Conservation (phyloP, 2,113 vertebrate species). For the Bos javanicus region DNA sequence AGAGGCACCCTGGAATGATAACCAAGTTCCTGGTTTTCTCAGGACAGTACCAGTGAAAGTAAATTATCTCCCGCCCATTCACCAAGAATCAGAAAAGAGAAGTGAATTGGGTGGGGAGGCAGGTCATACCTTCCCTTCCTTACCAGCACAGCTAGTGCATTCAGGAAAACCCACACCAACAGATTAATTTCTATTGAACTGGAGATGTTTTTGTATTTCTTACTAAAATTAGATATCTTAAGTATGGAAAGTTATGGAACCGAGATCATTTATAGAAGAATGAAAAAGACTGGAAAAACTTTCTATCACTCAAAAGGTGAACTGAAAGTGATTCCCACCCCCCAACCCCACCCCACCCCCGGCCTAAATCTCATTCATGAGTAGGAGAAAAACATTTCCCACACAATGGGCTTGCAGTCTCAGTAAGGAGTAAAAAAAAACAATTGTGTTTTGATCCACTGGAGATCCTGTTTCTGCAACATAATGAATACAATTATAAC, state of each 20-base stretch:
- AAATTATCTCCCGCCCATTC: background rate
- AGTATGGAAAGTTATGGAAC: background rate
- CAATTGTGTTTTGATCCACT: background rate
- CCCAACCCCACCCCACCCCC: too few relatives aligned
- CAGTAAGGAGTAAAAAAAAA: background rate
- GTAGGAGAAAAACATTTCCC: background rate
- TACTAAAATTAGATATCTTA: background rate
- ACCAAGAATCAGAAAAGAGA: background rate
- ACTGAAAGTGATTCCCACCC: background rate
- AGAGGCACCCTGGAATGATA: background rate
- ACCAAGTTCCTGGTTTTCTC: background rate
- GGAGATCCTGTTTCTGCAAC: background rate
- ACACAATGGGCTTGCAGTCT: background rate
- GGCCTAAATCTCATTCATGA: background rate
- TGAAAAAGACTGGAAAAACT: background rate
- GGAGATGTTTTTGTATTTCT: background rate
- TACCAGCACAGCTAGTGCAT: fast-evolving
- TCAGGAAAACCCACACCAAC: background rate
- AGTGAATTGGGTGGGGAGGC: fast-evolving
- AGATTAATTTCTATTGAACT: background rate
- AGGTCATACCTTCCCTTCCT: background rate
- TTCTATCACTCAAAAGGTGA: background rate
- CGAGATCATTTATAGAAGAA: background rate
- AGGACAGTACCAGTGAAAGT: background rate
- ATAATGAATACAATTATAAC: background rate